Base-by-base conservation (phyloP, 2,888 invertebrate genomes). In the Pheosia gnoma region DNA sequence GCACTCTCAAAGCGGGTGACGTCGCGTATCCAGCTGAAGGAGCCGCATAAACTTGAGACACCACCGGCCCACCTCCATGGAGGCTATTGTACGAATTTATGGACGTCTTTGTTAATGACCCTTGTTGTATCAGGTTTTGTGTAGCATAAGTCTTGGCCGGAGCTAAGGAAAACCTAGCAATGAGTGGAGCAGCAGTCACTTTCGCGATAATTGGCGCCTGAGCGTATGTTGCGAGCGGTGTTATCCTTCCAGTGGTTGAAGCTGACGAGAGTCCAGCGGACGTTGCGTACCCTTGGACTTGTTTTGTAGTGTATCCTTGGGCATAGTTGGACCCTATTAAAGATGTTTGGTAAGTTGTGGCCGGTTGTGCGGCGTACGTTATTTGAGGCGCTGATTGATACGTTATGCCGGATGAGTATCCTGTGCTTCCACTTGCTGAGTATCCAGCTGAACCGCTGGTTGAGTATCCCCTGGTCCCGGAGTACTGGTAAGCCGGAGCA, bases 241-340 rank as follows among this genome's bases (percentile, higher is more conserved):
- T 87, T n/a, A 92, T 84, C 37, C 90, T 91, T 75, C 84, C 85
- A 39, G 77, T 76, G 6, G 82, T 74, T 2, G 88, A 77, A 4
- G 84, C 79, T 43, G 78, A 84, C 38, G 84, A 95, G 0, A 94
- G 87, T 6, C 93, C 94, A 5, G 94, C 93, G 11, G 94, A 89
- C 43, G 94, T 95, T 7, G 94, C 88, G 64, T 95, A 94, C 68
- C 95, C 94, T 63, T 95, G 94, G 25, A 87, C 87, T 70, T 94
- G 94, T 80, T 73, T 93, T 5, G 82, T 71, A 49, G 74, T 45
- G 25, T 72, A 81, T 61, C 73, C 71, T 60, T 82, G 73, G 59
- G 82, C 71, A 58, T 81, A 80, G 70, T 83, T 84, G n/a, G 83
- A 77, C 36, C 63, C 69, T 41, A 72, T 67, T 8, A 82, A 68